Percentiles rank a stretch among this genome's conserved stretches.
phyloP scores from a whole-genome alignment of 2,113 vertebrate genomes.

The Silurus glanis region DNA sequence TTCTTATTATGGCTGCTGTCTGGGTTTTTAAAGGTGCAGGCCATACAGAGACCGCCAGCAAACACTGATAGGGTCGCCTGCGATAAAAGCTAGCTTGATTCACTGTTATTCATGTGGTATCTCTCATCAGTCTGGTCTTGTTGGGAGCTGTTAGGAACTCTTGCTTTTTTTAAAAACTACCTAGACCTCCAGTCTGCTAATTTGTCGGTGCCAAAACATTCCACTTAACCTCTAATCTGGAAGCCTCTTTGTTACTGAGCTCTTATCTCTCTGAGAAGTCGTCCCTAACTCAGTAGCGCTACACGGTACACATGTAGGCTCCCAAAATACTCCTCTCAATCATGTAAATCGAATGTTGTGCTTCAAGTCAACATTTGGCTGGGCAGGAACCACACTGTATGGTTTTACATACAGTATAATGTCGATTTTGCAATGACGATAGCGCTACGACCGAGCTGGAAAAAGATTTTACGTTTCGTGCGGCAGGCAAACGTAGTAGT shows the following conservation, averaged over 20 bases:
- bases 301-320: background rate
- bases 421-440: no score
- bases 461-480: no score
- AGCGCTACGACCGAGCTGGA: no score
- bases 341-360: background rate
- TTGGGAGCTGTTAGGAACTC: background rate
- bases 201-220: slow-evolving; percentile 7
- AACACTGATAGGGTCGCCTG: background rate
- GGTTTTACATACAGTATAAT: background rate
- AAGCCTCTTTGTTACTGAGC: background rate
- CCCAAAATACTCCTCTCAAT: background rate
- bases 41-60: background rate
- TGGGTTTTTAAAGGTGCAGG: background rate
- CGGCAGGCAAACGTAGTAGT: no score
- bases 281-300: background rate
- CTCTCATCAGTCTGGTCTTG: slow-evolving; percentile 19
- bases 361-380: background rate
- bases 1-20: slow-evolving; percentile 17
- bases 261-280: background rate
- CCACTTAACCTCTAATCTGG: background rate
- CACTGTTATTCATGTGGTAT: slow-evolving; percentile 31
- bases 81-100: slow-evolving; percentile 28
- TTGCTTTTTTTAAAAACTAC: background rate
- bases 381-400: background rate
- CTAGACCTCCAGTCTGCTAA: background rate